Evolutionary conservation across 1,140 invertebrate species (phyloP), one percentile per base, ranked within the genome.

Genomic region (Halyomorpha halys): DNA sequence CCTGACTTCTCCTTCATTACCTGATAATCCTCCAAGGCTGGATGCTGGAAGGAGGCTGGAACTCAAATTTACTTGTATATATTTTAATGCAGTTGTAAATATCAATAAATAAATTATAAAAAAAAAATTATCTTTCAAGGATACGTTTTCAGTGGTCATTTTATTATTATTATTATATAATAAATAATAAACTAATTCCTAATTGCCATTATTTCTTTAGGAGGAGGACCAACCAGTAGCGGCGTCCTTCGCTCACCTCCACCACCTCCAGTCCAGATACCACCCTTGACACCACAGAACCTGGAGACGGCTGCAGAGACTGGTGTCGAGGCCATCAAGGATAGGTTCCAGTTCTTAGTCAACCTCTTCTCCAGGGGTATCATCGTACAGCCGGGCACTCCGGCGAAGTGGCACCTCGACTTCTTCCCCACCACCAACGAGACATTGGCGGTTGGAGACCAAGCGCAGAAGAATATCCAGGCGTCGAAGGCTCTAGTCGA

Each of bases 351-450:
- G 18, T 68, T 74, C 15, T 66, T 71, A 13, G 62, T 66, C 8
- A 63, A 66, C 6, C 66, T 75, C 6, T 71, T 75, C 51, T 59
- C 62, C 27, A 73, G 72, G 44, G 62, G 73, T n/a, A 71, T 77
- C 14, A 60, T 75, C n/a, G 70, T 76, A 4, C 62, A 69, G 61
- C 68, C 71, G 5, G 71, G 70, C 3, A 72, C 74, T 13, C 71
- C 76, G 0, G 75, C 75, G 14, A 72, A 71, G 18, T 66, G 69
- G 39, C 77, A 79, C 66, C 74, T 76, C 62, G 72, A 75, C 56
- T 75, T 78, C 65, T 78, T 79, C 68, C 73, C 71, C n/a, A 76
- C 76, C 14, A 72, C 72, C n/a, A 73, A 75, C 53, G 68, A 71
- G 27, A 75, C 77, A 0, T 65, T 78, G 27, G 61, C 73, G 34